Evolutionary conservation across 1,140 invertebrate genomes (phyloP).

Genomic region (Microplitis mediator): DNA sequence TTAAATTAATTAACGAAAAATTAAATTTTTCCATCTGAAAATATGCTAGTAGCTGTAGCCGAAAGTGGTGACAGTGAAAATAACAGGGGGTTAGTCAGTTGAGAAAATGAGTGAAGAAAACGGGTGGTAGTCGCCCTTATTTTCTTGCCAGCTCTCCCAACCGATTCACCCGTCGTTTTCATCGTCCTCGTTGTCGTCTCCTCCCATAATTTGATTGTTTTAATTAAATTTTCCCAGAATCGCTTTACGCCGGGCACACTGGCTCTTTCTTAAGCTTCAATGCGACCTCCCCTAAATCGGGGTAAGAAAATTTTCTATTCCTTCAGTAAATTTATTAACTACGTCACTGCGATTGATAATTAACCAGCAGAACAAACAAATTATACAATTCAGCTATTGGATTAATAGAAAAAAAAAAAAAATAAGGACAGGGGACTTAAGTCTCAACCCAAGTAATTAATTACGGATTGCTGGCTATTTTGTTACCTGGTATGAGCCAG

Average conservation of each 20-base stretch:
- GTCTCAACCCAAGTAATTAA: background rate
- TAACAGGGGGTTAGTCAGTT: background rate
- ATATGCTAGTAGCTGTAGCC: no score
- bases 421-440: background rate
- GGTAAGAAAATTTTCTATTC: background rate
- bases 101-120: background rate
- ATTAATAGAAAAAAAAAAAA: background rate
- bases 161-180: background rate
- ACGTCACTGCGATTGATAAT: no score
- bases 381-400: no score
- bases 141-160: background rate
- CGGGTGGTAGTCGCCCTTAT: background rate
- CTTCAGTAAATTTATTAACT: no score
- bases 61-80: background rate
- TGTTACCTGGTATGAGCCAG: background rate
- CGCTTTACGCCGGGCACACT: constrained; percentile 58
- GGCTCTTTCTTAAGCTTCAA: constrained; percentile 47
- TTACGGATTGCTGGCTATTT: background rate
- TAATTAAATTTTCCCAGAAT: constrained; percentile 63
- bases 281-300: constrained; percentile 60
- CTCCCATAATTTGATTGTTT: constrained; percentile 63
- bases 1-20: no score
- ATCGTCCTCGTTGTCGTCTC: constrained; percentile 34
- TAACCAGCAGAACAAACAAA: no score
- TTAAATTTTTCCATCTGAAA: no score